Conservation (phyloP, 2,797 vertebrate species). For the Cephalopachus bancanus region DNA sequence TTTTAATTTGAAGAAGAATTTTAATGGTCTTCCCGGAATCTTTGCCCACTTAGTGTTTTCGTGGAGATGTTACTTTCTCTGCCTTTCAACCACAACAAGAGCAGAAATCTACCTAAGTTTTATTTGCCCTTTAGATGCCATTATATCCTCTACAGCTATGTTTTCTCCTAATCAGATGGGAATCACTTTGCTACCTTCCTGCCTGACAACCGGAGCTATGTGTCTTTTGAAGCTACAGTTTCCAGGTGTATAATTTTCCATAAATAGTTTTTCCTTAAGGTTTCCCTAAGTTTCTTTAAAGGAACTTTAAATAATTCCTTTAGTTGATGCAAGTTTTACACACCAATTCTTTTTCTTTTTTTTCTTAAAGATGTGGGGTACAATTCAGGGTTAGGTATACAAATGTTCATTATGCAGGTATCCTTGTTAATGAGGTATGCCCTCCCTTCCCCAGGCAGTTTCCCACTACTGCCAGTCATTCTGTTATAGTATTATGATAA, state of each 20-base stretch:
- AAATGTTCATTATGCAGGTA: too few relatives aligned
- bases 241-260: not conserved
- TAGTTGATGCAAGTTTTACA: not conserved
- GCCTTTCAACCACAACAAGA: not conserved
- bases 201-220: not conserved
- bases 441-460: too few relatives aligned
- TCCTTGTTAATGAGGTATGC: too few relatives aligned
- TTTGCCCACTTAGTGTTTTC: not conserved
- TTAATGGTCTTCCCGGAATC: not conserved
- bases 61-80: not conserved
- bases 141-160: not conserved
- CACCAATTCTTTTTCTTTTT: not conserved
- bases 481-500: too few relatives aligned
- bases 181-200: not conserved
- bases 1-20: constrained; percentile 20
- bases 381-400: too few relatives aligned
- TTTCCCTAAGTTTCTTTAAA: not conserved
- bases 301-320: constrained; percentile 1
- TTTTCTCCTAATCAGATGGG: not conserved
- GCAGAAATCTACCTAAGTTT: constrained; percentile 34
- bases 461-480: too few relatives aligned
- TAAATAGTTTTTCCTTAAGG: not conserved
- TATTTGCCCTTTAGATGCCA: not conserved
- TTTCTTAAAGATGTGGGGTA: too few relatives aligned
- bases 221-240: not conserved